Conservation (phyloP, 2,888 invertebrate species). For the Diogma glabrata region DNA sequence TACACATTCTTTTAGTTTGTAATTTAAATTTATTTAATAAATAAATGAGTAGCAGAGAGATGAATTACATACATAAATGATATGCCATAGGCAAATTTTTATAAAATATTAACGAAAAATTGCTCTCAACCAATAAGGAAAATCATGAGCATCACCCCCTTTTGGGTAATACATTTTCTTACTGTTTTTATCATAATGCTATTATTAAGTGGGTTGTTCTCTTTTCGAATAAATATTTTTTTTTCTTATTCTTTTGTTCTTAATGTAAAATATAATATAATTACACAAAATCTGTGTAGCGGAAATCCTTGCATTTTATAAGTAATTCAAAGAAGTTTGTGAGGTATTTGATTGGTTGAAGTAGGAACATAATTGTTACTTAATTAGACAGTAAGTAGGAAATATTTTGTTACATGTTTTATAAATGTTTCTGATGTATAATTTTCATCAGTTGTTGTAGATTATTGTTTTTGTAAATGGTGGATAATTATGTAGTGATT, state of each 20-base stretch:
- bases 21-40: too few species aligned
- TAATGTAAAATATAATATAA: constrained; percentile 3
- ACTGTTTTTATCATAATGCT: background rate
- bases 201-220: constrained; percentile 9
- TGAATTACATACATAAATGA: constrained; percentile 3
- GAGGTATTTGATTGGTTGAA: too few species aligned
- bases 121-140: constrained; percentile 8
- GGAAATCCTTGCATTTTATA: constrained; percentile 8
- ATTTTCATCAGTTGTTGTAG: too few species aligned
- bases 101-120: too few species aligned
- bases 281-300: background rate
- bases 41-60: background rate
- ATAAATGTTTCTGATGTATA: too few species aligned
- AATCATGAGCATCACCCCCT: background rate
- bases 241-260: background rate
- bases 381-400: too few species aligned
- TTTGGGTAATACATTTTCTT: background rate
- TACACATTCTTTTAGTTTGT: too few species aligned
- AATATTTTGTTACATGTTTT: too few species aligned
- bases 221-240: background rate
- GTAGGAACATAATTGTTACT: too few species aligned
- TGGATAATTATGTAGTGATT: too few species aligned
- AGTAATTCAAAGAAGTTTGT: constrained; percentile 5
- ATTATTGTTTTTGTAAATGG: too few species aligned
- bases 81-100: constrained; percentile 7